These are phyloP conservation scores for Tethya wilhelma DNA, from an alignment of 37 sponge, comb jelly and placozoan genomes.

Conservation along the genomic window DNA sequence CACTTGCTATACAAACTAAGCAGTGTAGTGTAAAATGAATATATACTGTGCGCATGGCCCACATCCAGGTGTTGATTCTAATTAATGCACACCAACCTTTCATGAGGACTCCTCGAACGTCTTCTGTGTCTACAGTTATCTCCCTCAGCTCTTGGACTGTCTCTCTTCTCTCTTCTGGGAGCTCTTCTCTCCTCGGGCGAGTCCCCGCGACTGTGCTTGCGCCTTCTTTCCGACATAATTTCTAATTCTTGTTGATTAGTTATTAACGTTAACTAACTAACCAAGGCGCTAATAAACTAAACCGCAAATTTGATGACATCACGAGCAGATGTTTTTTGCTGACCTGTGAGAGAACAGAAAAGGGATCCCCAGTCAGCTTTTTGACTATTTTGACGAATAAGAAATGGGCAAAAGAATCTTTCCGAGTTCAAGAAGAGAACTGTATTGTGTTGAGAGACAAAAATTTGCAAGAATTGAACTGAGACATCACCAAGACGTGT, in stretches of 20 bases:
- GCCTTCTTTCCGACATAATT: neutral
- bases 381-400: neutral
- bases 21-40: neutral
- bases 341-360: slow-evolving; percentile 42
- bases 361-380: slow-evolving; percentile 41
- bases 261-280: too few species aligned
- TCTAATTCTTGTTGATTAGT: too few species aligned
- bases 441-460: neutral
- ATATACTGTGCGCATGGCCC: neutral
- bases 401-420: slow-evolving; percentile 2
- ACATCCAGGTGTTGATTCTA: neutral
- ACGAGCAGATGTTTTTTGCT: too few species aligned
- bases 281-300: too few species aligned
- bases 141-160: too few species aligned
- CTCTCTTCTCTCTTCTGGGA: neutral
- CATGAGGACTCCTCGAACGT: slow-evolving; percentile 22
- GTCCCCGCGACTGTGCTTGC: neutral
- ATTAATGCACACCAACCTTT: too few species aligned
- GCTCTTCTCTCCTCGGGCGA: neutral
- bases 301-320: slow-evolving; percentile 8
- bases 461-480: neutral
- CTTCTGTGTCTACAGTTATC: neutral
- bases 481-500: neutral
- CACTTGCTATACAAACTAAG: too few species aligned
- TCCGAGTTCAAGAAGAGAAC: neutral